Evolutionary conservation across 2,888 invertebrate genomes (phyloP).

Genomic region (Apamea monoglypha): DNA sequence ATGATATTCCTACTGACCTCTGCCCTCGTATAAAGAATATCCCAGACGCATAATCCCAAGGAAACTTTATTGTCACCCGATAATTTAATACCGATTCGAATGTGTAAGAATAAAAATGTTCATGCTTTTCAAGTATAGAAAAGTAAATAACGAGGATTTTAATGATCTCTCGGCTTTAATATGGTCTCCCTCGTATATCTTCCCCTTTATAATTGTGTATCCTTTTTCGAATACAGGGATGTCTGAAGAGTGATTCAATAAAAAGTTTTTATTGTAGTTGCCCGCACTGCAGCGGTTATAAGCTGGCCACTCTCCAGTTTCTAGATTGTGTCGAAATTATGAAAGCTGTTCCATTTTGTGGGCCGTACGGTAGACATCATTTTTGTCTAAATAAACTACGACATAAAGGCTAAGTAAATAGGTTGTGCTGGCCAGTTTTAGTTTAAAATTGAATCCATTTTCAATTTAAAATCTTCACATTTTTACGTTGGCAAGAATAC

Average conservation of each 20-base stretch:
- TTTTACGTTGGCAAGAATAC: slow-evolving; percentile 63
- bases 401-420: slow-evolving; percentile 14
- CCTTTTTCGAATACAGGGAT: slow-evolving; percentile 56
- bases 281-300: slow-evolving; percentile 83
- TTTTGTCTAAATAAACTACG: slow-evolving; percentile 34
- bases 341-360: slow-evolving; percentile 70
- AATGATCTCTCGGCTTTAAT: slow-evolving; percentile 58
- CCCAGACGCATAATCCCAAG: slow-evolving; percentile 69
- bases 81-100: slow-evolving; percentile 69
- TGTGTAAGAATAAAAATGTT: slow-evolving; percentile 55
- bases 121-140: slow-evolving; percentile 60
- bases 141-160: slow-evolving; percentile 63
- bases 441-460: slow-evolving; percentile 41
- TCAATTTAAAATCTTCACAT: slow-evolving; percentile 61
- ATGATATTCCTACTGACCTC: slow-evolving; percentile 85
- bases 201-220: slow-evolving; percentile 47
- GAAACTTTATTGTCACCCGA: slow-evolving; percentile 71
- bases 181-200: slow-evolving; percentile 56
- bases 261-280: slow-evolving; percentile 65
- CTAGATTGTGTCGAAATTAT: slow-evolving; percentile 85
- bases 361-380: slow-evolving; percentile 41
- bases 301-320: slow-evolving; percentile 85
- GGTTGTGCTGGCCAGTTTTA: slow-evolving; percentile 5
- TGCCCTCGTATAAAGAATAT: slow-evolving; percentile 82
- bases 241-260: slow-evolving; percentile 60